These are phyloP conservation scores for Microhierax caerulescens DNA, from an alignment of 2,797 vertebrate genomes.

Conservation along the genomic window DNA sequence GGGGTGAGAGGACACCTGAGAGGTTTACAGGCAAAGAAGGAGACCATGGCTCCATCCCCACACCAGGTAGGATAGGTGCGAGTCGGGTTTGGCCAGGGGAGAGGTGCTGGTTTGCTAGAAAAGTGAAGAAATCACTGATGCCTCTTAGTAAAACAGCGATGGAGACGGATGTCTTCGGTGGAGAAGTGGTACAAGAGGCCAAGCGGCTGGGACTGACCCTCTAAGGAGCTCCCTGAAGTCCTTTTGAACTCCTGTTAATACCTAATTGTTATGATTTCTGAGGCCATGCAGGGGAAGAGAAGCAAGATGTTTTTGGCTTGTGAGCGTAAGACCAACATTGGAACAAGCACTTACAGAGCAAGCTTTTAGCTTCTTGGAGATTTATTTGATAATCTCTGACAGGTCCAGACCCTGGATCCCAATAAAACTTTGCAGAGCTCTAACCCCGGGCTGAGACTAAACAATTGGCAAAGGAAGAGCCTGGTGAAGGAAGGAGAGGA, in stretches of 20 bases:
- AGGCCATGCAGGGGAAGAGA: background rate
- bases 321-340: background rate
- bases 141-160: background rate
- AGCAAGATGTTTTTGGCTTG: background rate
- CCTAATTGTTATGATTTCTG: constrained; percentile 21
- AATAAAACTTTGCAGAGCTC: constrained; percentile 36
- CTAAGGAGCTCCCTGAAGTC: background rate
- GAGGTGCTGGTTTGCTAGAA: background rate
- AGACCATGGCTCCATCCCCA: background rate
- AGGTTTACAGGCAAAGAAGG: background rate
- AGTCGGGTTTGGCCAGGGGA: background rate
- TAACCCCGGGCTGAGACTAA: constrained; percentile 46
- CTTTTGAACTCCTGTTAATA: background rate
- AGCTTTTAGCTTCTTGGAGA: constrained; percentile 15
- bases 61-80: background rate
- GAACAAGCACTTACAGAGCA: constrained; percentile 10
- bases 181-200: background rate
- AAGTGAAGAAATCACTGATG: background rate
- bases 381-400: constrained; percentile 49
- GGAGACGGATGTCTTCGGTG: background rate
- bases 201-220: background rate
- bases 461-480: constrained; percentile 37
- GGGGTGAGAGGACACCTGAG: background rate
- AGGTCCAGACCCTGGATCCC: constrained; percentile 31
- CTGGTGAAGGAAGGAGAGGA: constrained; percentile 56